Evolutionary conservation across 2,888 invertebrate species (phyloP), one percentile per base, ranked within the genome.

Genomic region (Drosophila borealis): DNA sequence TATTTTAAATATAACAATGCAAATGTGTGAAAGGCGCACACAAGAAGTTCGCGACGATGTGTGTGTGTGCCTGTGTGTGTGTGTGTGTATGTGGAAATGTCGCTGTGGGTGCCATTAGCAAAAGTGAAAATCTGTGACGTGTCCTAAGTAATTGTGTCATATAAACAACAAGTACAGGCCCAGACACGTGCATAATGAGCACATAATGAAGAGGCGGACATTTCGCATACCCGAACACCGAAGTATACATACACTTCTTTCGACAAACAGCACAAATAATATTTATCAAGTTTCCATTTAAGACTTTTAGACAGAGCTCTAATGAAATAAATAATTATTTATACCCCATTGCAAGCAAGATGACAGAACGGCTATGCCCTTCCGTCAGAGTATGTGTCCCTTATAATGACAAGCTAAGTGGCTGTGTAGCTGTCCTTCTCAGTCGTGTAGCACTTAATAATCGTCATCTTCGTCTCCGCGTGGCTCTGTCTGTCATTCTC

Each of bases 91-190:
- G 62, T n/a, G 55, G 41, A 55, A 61, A 48, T 53, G 60, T 46
- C 48, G 51, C 49, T 68, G 48, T 65, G 57, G 67, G 63, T 68
- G 84, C 67, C 86, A 83, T 83, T 83, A 88, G 78, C 57, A 75
- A 75, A 60, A 83, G 87, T 83, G 78, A 73, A 86, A 80, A 78
- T 88, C 72, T 83, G 87, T 78, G 78, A 78, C 72, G 86, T 80
- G 70, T 73, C 72, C 78, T 86, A 78, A 83, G 88, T 88, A 88
- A 83, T 86, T 83, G 88, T 83, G 83, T 83, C 88, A 85, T 68
- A 66, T 71, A 68, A 66, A 64, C 54, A 62, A 63, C 54, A 59
- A 54, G 54, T 42, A 44, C 14, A 59, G 77, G 54, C 37, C 14
- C 46, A 74, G 67, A 68, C 78, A 74, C 81, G 60, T 61, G 67